Evolutionary conservation across 2,797 vertebrate species (phyloP), one percentile per base, ranked within the genome.

Genomic region (Gymnocypris eckloni): DNA sequence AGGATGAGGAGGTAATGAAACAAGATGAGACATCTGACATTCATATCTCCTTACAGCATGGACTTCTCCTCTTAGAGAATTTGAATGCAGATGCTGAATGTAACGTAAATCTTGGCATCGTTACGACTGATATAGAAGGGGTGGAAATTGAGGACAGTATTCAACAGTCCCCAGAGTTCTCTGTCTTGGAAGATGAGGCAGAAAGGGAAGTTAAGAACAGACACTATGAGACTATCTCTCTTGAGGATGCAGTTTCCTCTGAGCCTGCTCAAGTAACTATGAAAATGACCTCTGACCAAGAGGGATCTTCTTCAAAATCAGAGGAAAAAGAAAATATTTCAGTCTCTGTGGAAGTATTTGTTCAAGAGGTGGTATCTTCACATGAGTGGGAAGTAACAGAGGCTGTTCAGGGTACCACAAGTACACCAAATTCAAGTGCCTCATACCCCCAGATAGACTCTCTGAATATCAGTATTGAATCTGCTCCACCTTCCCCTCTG

Each of bases 381-480:
- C 87, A 75, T 64, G 86, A 84, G 18, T 64, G 8, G 20, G 81
- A 83, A 13, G 61, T 77, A 61, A 70, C 50, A 79, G 86, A 86
- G 33, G 25, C 83, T 61, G 80, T 88, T 77, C 69, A 84, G 43
- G 91, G 84, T 89, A 90, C 86, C 28, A 81, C 86, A 73, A 91
- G 91, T 90, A 91, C 89, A 87, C 91, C 94, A n/a, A 92, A 92
- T 89, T 89, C 90, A 83, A 92, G 92, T 76, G 50, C 3, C 37
- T 88, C 83, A 45, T 54, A 54, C 25, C 56, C 87, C 75, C 45
- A 67, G 2, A 33, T 66, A 61, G 77, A 76, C 16, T 82, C 71
- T 79, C 67, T 84, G 4, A 84, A 85, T 84, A 71, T 83, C 39
- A 52, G 25, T 0, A 13, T 76, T 41, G 86, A 88, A 78, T 94